phyloP scores from a whole-genome alignment of 2,797 vertebrate species.

The Carcharodon carcharias region DNA sequence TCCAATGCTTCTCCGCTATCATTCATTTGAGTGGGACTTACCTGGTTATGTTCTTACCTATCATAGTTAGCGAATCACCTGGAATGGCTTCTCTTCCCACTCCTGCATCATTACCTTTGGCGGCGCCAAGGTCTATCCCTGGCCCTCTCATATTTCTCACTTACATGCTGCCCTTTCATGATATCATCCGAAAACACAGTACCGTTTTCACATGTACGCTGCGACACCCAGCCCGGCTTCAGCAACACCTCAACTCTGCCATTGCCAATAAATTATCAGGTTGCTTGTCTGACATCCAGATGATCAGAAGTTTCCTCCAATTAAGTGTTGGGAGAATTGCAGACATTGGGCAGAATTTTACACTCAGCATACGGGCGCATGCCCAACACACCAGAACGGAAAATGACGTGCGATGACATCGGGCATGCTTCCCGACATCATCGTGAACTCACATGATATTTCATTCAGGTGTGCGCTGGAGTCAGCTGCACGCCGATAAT shows the following conservation, averaged over 20 bases:
- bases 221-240: not conserved
- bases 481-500: too few species aligned
- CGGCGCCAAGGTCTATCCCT: not conserved
- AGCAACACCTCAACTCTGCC: not conserved
- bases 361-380: too few species aligned
- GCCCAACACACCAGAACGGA: too few species aligned
- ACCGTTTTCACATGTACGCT: not conserved
- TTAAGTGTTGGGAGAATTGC: not conserved
- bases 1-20: not conserved
- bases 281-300: not conserved
- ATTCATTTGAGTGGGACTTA: not conserved
- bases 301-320: not conserved
- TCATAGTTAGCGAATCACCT: not conserved
- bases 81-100: not conserved
- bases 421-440: too few species aligned
- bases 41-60: not conserved
- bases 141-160: not conserved
- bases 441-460: too few species aligned
- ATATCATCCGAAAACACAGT: not conserved
- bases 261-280: not conserved
- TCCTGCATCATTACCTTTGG: not conserved
- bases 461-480: too few species aligned
- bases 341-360: too few species aligned
- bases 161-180: too few species aligned
- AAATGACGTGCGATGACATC: too few species aligned